These are phyloP conservation scores for Apantesis nais DNA, from an alignment of 2,888 invertebrate genomes.

Conservation along the genomic window DNA sequence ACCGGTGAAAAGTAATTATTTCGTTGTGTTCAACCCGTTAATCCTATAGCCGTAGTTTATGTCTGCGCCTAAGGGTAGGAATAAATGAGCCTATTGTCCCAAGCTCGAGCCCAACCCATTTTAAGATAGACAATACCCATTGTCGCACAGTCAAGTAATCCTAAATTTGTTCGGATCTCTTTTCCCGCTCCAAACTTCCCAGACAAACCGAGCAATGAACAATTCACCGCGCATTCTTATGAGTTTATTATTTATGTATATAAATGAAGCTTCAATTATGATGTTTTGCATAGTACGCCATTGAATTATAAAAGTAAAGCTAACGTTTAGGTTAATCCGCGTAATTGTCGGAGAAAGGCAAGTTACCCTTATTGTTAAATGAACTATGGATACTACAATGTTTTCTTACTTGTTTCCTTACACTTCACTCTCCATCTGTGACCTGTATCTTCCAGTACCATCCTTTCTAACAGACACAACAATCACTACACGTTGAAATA, in stretches of 20 bases:
- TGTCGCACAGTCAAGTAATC: constrained; percentile 74
- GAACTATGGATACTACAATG: too few relatives aligned
- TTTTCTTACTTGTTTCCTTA: not conserved
- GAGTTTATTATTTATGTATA: constrained; percentile 44
- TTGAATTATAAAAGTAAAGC: not conserved
- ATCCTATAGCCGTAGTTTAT: constrained; percentile 69
- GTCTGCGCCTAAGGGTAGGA: constrained; percentile 74
- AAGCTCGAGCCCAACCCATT: constrained; percentile 69
- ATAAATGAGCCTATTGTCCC: constrained; percentile 79
- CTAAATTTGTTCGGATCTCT: constrained; percentile 75
- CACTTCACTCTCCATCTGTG: too few relatives aligned
- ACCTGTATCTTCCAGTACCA: too few relatives aligned
- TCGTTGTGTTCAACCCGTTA: constrained; percentile 70
- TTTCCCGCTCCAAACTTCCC: constrained; percentile 63
- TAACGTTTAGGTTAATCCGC: not conserved
- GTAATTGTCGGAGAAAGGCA: not conserved
- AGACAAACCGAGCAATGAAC: constrained; percentile 60
- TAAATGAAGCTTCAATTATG: constrained; percentile 29
- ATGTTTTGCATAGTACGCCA: constrained; percentile 6
- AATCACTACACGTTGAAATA: too few relatives aligned
- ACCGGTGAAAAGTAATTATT: constrained; percentile 72
- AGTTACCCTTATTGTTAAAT: not conserved
- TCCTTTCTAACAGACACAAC: too few relatives aligned
- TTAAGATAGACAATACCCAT: constrained; percentile 79
- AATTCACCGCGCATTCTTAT: constrained; percentile 47